Evolutionary conservation across 2,888 invertebrate genomes (phyloP), one percentile per base, ranked within the genome.

Genomic region (Apodemia hepburni): DNA sequence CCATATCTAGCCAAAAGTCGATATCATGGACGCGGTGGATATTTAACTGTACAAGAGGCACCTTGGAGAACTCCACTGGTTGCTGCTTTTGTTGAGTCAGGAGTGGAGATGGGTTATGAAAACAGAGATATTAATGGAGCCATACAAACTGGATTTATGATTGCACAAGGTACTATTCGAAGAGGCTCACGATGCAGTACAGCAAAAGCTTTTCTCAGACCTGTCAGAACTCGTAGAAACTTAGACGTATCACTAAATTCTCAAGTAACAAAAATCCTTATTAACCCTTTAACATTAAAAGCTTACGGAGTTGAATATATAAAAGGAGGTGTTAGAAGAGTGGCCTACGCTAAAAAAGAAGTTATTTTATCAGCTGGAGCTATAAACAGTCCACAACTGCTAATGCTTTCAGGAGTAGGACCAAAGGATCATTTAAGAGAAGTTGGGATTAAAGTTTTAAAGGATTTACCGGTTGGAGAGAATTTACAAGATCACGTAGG

Each of bases 401-500:
- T 99, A 66, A 97, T 98, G 97, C 84, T 98, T 0, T 98, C 98
- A 0, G 98, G 98, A 0, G 92, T 97, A 61, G 96, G 96, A 0
- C 96, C 97, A 0, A 89, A 92, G 62, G 85, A 94, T 15, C 96
- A 97, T 72, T 86, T 97, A 12, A 84, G 87, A 66, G 91, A 94
- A 58, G 88, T 95, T 0, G 95, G 95, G 4, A 96, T 98, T 59
- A 93, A 93, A 8, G 94, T 97, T 0, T 73, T 97, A 0, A 94
- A 94, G 75, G 95, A 98, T 82, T 87, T 97, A 57, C 93, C 93
- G 0, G 96, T 95, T 0, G 97, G 97, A 0, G 94, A 96, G 74
- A 97, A 97, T 76, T 87, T 97, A 58, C 97, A 97, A 82, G 97
- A 97, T 80, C 97, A 97, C 79, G 96, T 97, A 0, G 97, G 96